Percentiles rank a stretch among this genome's conserved stretches.
These are phyloP conservation scores for Vanacampus margaritifer DNA, from an alignment of 2,113 vertebrate species.

Conservation along the genomic window DNA sequence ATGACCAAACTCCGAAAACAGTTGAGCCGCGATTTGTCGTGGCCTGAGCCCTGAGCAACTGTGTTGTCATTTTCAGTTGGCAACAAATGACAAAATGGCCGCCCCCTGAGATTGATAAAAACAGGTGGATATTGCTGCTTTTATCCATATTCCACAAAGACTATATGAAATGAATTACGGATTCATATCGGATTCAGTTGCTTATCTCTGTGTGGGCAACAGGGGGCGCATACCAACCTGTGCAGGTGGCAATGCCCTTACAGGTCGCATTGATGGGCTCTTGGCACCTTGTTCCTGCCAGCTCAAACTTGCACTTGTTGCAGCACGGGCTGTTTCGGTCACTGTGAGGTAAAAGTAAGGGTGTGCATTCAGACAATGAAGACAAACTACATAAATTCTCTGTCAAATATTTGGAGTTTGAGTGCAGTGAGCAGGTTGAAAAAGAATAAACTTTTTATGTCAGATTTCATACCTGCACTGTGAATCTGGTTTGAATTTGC, in stretches of 20 bases:
- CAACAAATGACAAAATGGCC: too few species aligned
- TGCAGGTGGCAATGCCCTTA: slow-evolving; percentile 88
- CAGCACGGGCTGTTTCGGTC: slow-evolving; percentile 97
- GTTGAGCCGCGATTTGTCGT: too few species aligned
- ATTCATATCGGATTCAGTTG: neutral
- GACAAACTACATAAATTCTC: neutral
- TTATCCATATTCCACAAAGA: too few species aligned
- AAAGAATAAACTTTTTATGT: neutral
- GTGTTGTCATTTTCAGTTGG: too few species aligned
- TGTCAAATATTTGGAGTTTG: neutral
- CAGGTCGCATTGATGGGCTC: slow-evolving; percentile 94
- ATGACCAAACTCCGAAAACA: too few species aligned
- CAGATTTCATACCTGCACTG: slow-evolving; percentile 83
- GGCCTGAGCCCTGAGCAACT: too few species aligned
- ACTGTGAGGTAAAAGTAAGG: slow-evolving; percentile 61
- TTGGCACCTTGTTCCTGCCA: slow-evolving; percentile 83
- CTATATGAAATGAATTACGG: too few species aligned
- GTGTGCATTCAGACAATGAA: neutral
- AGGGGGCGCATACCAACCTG: slow-evolving; percentile 84
- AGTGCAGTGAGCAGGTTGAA: neutral
- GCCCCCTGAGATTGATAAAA: too few species aligned
- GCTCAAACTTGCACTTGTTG: slow-evolving; percentile 82
- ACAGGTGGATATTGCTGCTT: too few species aligned
- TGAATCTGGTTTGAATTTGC: slow-evolving; percentile 74
- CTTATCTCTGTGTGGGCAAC: slow-evolving; percentile 13